Base-by-base conservation (phyloP, 2,888 invertebrate species). In the Caenorhabditis becei region DNA sequence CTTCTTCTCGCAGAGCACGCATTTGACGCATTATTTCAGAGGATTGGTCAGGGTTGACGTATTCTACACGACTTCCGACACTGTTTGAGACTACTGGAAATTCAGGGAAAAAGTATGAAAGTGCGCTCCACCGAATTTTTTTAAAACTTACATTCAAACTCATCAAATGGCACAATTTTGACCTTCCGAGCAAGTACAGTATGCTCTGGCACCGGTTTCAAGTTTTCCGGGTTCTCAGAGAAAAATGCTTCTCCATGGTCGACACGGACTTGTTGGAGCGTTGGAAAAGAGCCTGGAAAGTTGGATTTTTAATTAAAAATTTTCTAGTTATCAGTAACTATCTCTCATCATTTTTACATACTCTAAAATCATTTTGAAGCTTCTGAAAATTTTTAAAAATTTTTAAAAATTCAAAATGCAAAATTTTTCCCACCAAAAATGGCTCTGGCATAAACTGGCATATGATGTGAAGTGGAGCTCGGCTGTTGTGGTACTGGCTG, bases 1-100 rank as follows among this genome's bases (percentile, higher is more conserved):
- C 79, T n/a, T 80, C 63, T 4, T 65, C 58, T 8, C 86, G 70
- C 10, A 87, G 75, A n/a, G 70, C 67, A 53, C 69, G 56, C 77
- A 86, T 66, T 14, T 72, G 62, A 11, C 26, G 41, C 82, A 82
- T 78, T 0, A 81, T 81, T 35, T 81, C 67, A 1, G 41, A 16
- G 0, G 80, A 53, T 24, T 77, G 80, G 28, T 80, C 56, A 14
- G 65, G 62, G 20, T 77, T 75, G n/a, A 58, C 54, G 51, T 63
- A 75, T 44, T 80, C 80, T 3, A 77, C 59, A 23, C 51, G 53
- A 26, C 65, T 74, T 8, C 75, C 69, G 5, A 41, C 49, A 54
- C 67, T 63, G 41, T 66, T 72, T 11, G 72, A 65, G 7, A 69
- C 72, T 32, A 79, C 72, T 74, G 62, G 32, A 83, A 77, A n/a